phyloP scores from a whole-genome alignment of 1,140 invertebrate genomes.

The Heliconius hewitsoni region DNA sequence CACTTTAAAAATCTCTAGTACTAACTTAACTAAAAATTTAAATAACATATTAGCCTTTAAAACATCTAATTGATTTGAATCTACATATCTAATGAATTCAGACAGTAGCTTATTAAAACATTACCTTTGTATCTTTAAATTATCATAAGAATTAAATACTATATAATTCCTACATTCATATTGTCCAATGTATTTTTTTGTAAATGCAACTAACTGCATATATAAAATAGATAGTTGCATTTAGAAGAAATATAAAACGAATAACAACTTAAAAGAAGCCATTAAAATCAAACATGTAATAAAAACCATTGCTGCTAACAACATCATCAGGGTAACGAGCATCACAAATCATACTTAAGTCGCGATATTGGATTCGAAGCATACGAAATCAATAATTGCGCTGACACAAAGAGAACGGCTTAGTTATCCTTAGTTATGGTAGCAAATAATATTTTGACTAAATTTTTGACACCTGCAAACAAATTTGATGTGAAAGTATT shows the following conservation, averaged over 20 bases:
- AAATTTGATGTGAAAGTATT: constrained; percentile 36
- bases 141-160: too few relatives aligned
- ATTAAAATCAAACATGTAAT: constrained; percentile 61
- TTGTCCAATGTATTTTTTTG: too few relatives aligned
- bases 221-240: too few relatives aligned
- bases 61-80: too few relatives aligned
- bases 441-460: constrained; percentile 47
- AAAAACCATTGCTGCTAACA: constrained; percentile 68
- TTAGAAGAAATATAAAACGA: constrained; percentile 33
- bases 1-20: too few relatives aligned
- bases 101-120: too few relatives aligned
- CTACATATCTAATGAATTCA: too few relatives aligned
- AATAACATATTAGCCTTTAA: too few relatives aligned
- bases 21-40: too few relatives aligned
- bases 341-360: constrained; percentile 65
- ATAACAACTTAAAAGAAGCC: constrained; percentile 51
- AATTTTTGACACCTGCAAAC: constrained; percentile 62
- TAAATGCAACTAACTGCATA: too few relatives aligned
- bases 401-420: constrained; percentile 50
- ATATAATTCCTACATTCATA: too few relatives aligned
- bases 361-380: constrained; percentile 68
- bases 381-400: constrained; percentile 76
- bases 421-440: constrained; percentile 43
- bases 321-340: constrained; percentile 69
- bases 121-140: too few relatives aligned